Percentiles rank a stretch among this genome's conserved stretches.
Conservation (phyloP, 1,140 invertebrate species). For the Trypoxylus dichotomus region DNA sequence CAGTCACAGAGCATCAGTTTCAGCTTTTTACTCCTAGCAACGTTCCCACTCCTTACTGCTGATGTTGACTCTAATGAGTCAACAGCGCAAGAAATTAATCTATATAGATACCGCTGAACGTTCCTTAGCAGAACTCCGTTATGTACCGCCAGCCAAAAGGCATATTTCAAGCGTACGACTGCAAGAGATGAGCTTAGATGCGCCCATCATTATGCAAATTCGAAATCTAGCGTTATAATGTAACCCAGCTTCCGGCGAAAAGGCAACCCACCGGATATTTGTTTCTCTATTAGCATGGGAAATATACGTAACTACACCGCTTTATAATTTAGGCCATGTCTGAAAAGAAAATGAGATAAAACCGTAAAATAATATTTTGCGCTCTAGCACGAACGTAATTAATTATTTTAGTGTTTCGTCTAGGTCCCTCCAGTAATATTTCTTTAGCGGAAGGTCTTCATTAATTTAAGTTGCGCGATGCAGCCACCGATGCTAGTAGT, state of each 20-base stretch:
- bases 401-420: constrained; percentile 22
- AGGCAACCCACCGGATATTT: background rate
- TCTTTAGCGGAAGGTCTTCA: background rate
- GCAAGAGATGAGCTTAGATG: background rate
- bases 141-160: background rate
- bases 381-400: background rate
- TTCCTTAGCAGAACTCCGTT: background rate
- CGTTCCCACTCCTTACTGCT: background rate
- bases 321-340: background rate
- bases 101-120: background rate
- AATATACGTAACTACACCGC: background rate
- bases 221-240: background rate
- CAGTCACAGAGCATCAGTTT: background rate
- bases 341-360: constrained; percentile 5
- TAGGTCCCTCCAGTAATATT: constrained; percentile 1
- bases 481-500: background rate
- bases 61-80: constrained; percentile 4
- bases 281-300: constrained; percentile 5
- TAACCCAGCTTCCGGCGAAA: background rate
- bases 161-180: background rate
- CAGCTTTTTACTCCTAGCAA: background rate
- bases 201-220: constrained; percentile 15
- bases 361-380: constrained; percentile 12
- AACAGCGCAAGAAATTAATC: constrained; percentile 21
- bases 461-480: background rate